Percentiles rank a stretch among this genome's conserved stretches.
Evolutionary conservation across 2,888 invertebrate genomes (phyloP).

Genomic region (Heliconius sara): DNA sequence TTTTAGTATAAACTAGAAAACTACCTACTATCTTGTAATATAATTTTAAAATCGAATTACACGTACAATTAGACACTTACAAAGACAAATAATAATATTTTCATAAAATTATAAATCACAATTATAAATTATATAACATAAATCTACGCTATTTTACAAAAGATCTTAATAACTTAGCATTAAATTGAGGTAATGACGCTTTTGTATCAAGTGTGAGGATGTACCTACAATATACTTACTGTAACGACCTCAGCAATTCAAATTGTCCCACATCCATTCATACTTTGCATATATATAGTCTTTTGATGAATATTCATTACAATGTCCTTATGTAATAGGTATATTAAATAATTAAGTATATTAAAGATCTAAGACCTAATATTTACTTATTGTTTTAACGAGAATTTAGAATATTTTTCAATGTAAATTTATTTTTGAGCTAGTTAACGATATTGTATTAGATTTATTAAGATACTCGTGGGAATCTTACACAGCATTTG

Average conservation of each 20-base stretch:
- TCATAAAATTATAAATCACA: not conserved
- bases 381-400: no score
- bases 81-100: not conserved
- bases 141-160: slow-evolving; percentile 20
- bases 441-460: no score
- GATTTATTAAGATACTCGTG: no score
- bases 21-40: no score
- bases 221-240: slow-evolving; percentile 17
- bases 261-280: slow-evolving; percentile 4
- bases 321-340: not conserved
- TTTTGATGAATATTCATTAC: slow-evolving; percentile 4
- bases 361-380: no score
- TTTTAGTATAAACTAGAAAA: no score
- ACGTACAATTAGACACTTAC: slow-evolving; percentile 3
- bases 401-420: no score
- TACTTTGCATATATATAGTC: not conserved
- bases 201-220: slow-evolving; percentile 27
- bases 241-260: slow-evolving; percentile 7
- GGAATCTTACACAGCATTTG: no score
- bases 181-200: slow-evolving; percentile 29
- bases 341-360: not conserved
- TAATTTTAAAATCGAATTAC: no score
- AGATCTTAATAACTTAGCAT: slow-evolving; percentile 34
- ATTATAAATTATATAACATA: slow-evolving; percentile 6
- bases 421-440: no score